Base-by-base conservation (phyloP, 1,140 invertebrate genomes). In the Drusus annulatus region DNA sequence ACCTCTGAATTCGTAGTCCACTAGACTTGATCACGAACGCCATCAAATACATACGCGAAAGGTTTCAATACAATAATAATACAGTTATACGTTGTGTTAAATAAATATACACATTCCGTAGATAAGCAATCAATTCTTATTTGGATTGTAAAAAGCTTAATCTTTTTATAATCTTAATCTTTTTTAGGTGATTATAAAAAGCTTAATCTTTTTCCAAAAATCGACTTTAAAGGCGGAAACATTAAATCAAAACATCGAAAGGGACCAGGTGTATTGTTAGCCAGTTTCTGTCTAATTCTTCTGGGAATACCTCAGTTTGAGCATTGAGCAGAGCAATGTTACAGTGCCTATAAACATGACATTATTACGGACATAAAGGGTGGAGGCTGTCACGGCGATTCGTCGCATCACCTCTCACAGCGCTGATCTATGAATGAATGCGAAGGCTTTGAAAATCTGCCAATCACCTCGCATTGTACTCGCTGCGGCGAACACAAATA, bases 371-470 rank as follows among this genome's bases (percentile, higher is more conserved):
- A 54, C 60, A 50, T 25, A 58, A 75, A 75, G 52, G 31, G 63
- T 78, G 23, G 63, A 62, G 69, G 69, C 51, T 75, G 60, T 60
- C 56, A 56, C n/a, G 58, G 69, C 81, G 21, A 82, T 82, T 78
- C 50, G 75, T 82, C 78, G 76, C 78, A 79, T 79, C 78, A 78
- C 8, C 28, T 25, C 50, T 54, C 50, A 50, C 51, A 28, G 17
- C 60, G 17, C 25, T 31, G 54, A 62, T 36, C 25, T 45, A 56
- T 58, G 19, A 56, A 75, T 60, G 65, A 79, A 56, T 73, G 71
- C 17, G 50, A 77, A 54, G 21, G 50, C 60, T 56, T 58, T 69
- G 52, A 16, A 76, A 62, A 51, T 23, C n/a, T 76, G 25, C 73
- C 52, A 75, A 60, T 58, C 52, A 75, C 21, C 54, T 10, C 25